Conservation (phyloP, 2,113 vertebrate genomes). For the Phyllostomus discolor region DNA sequence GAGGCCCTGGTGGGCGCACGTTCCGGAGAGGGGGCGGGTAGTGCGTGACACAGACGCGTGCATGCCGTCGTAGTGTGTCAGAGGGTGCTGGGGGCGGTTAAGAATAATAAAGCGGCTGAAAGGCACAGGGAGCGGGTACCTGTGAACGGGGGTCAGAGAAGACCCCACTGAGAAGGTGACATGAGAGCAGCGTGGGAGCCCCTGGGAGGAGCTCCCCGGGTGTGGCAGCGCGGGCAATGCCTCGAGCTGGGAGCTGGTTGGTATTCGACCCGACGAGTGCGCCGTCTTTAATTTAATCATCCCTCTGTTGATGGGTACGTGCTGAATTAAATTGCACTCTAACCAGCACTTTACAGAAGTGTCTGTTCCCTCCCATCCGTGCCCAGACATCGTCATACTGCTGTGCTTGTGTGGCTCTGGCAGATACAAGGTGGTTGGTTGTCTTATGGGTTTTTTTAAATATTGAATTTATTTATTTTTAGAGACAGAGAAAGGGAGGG, state of each 20-base stretch:
- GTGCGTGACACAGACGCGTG: background rate
- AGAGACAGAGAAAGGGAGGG: too few species aligned
- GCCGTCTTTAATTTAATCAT: background rate
- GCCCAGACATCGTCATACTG: background rate
- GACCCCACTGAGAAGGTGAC: background rate
- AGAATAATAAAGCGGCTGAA: background rate
- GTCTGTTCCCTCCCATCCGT: background rate
- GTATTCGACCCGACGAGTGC: background rate
- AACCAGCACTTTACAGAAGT: background rate
- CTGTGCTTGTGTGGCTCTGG: background rate
- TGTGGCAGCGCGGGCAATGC: background rate
- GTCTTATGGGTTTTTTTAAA: background rate
- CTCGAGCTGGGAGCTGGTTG: background rate
- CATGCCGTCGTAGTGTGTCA: background rate
- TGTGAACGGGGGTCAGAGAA: background rate
- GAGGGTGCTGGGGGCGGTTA: background rate
- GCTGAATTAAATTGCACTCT: background rate
- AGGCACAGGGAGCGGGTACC: background rate
- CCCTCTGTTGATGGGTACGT: background rate
- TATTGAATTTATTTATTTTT: too few species aligned
- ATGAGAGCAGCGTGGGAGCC: background rate
- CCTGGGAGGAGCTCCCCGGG: background rate
- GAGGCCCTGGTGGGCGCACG: background rate
- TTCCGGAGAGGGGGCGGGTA: background rate
- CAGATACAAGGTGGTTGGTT: background rate